Base-by-base conservation (phyloP, 2,888 invertebrate genomes). In the Brassicogethes aeneus region DNA sequence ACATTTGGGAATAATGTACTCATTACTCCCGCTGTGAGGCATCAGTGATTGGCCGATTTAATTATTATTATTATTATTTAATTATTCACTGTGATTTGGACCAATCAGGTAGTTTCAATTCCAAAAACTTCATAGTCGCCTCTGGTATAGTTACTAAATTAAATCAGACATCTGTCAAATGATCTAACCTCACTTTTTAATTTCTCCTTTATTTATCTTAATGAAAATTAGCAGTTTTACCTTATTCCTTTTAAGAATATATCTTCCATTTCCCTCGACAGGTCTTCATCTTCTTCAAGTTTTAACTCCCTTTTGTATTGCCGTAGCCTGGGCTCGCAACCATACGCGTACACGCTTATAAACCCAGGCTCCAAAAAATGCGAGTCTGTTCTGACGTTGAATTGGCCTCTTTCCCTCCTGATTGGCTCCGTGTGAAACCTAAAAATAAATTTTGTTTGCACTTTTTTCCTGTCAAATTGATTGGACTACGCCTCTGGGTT, bases 311-410 rank as follows among this genome's bases (percentile, higher is more conserved):
- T 51, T 29, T 62, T 47, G 43, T 64, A 62, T 42, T 63, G 55
- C 31, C 61, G 56, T 7, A 64, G 49, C 37, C 50, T 49, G 1
- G 66, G 78, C 55, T 83, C 81, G 56, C 88, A 89, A 0, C 86
- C 86, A 49, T 87, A 87, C 0, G 88, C 88, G 56, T 88, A 88
- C 0, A 89, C 86, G 34, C 87, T 87, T 23, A 87, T 83, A 54
- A 88, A 88, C 10, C 87, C 83, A 0, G 88, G 88, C 54, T 89
- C 88, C 0, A 87, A 75, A 56, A 89, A 89, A 60, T 85, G 86
- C 0, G 87, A 86, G 57, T 86, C 86, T 0, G 86, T 86, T 62
- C 83, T 78, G 2, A 82, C 80, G 52, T 81, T 79, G 63, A 83
- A 81, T 52, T 80, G 80, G 0, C 82, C 81, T 1, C 79, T 74